Conservation (phyloP, 2,888 invertebrate genomes). For the Epirrhoe tristata region DNA sequence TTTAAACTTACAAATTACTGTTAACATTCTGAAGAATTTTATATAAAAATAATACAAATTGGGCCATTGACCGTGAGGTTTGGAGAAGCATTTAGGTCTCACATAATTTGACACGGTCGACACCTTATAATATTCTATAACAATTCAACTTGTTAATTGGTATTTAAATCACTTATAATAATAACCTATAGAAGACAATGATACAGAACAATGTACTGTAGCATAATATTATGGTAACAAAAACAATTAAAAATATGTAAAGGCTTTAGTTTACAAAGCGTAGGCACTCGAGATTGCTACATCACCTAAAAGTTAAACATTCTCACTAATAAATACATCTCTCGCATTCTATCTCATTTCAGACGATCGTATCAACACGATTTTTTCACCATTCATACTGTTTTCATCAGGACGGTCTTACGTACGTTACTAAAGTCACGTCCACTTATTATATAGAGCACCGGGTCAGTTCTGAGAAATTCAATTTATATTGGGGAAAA, state of each 20-base stretch:
- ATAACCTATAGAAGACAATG: conserved; percentile 81
- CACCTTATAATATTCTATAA: conserved; percentile 65
- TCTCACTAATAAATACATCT: conserved; percentile 84
- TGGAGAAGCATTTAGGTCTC: conserved; percentile 31
- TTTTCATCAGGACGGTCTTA: conserved; percentile 77
- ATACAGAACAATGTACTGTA: conserved; percentile 79
- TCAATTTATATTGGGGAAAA: conserved; percentile 65
- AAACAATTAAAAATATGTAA: conserved; percentile 80
- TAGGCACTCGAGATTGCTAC: conserved; percentile 86
- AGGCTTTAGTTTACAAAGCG: conserved; percentile 85
- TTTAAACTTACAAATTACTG: conserved; percentile 84
- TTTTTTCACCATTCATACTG: conserved; percentile 58
- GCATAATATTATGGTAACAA: conserved; percentile 80
- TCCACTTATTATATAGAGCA: conserved; percentile 78
- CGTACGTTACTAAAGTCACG: conserved; percentile 71
- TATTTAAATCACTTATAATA: conserved; percentile 79
- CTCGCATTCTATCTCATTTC: conserved; percentile 64
- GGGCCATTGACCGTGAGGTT: conserved; percentile 51
- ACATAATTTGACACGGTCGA: conserved; percentile 53
- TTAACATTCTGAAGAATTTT: conserved; percentile 83
- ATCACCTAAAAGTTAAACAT: conserved; percentile 78
- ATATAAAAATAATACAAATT: conserved; percentile 84
- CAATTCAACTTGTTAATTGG: conserved; percentile 84
- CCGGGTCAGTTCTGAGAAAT: conserved; percentile 82
- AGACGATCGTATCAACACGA: conserved; percentile 48